phyloP scores from a whole-genome alignment of 2,888 invertebrate genomes.

The Eustalomyia histrio region DNA sequence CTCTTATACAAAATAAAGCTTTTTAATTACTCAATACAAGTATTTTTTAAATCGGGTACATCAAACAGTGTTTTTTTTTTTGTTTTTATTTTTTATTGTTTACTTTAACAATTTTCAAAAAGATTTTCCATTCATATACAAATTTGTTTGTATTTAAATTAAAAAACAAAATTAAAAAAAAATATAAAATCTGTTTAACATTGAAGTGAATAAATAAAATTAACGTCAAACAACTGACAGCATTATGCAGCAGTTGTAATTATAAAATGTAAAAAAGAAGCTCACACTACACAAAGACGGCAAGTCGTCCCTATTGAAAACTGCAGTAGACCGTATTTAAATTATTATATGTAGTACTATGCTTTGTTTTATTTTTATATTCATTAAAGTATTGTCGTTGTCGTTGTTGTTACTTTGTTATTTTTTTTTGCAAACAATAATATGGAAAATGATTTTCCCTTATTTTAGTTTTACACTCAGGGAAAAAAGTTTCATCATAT shows the following conservation, averaged over 20 bases:
- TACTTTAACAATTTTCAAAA: background rate
- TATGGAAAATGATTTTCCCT: slow-evolving; percentile 5
- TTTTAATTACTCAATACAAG: too few species aligned
- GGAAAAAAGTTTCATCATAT: too few species aligned
- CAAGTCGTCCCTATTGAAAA: background rate
- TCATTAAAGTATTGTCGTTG: too few species aligned
- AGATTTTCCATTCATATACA: background rate
- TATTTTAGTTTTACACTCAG: too few species aligned
- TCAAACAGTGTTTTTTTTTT: background rate
- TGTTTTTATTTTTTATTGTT: background rate
- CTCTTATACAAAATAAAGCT: too few species aligned
- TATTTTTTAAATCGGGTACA: background rate
- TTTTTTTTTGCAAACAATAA: background rate
- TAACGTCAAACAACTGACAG: slow-evolving; percentile 14
- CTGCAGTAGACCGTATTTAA: background rate
- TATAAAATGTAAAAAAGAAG: background rate
- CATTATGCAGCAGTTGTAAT: slow-evolving; percentile 13
- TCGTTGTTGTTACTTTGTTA: too few species aligned
- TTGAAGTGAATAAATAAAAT: slow-evolving; percentile 41
- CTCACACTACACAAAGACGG: background rate
- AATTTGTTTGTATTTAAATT: background rate
- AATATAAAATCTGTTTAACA: slow-evolving; percentile 11
- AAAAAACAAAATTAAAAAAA: background rate
- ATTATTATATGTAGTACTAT: background rate
- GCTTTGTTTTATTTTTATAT: background rate